Evolutionary conservation across 2,113 vertebrate genomes (phyloP).

Genomic region (Rhipidura dahli): DNA sequence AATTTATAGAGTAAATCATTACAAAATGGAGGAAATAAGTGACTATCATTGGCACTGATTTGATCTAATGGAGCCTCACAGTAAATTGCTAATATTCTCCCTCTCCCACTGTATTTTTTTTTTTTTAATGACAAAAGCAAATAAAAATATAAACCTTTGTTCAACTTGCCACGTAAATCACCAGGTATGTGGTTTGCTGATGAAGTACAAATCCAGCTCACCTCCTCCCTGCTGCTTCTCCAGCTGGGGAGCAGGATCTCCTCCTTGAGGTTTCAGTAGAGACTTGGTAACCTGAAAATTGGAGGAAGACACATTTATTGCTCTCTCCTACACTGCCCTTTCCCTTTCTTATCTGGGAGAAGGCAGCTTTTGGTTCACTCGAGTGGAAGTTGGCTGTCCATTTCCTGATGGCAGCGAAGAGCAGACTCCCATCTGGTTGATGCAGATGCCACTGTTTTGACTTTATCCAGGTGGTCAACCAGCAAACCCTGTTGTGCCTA

Average conservation of each 20-base stretch:
- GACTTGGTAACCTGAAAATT: neutral
- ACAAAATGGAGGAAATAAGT: constrained; percentile 34
- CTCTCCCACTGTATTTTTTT: neutral
- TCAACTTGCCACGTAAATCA: neutral
- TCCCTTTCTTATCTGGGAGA: neutral
- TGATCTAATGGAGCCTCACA: constrained; percentile 1
- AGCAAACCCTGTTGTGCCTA: constrained; percentile 67
- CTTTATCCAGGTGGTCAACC: constrained; percentile 69
- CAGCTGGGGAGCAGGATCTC: neutral
- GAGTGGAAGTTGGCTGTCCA: constrained; percentile 51
- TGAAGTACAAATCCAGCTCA: neutral
- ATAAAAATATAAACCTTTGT: neutral
- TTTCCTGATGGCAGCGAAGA: constrained; percentile 23
- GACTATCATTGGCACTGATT: constrained; percentile 12
- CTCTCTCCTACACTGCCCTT: neutral
- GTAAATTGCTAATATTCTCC: neutral
- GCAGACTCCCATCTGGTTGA: constrained; percentile 61
- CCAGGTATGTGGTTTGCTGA: neutral
- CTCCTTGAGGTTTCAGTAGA: neutral
- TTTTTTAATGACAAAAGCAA: neutral
- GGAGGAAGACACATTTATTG: neutral
- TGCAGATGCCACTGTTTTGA: constrained; percentile 66
- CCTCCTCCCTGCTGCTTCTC: neutral
- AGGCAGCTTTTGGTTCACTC: constrained; percentile 32
- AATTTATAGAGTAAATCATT: constrained; percentile 44